A percentile compares a stretch with the other conserved stretches of the same genome.
phyloP scores from a whole-genome alignment of 2,113 vertebrate species.

The Aegotheles bennettii region DNA sequence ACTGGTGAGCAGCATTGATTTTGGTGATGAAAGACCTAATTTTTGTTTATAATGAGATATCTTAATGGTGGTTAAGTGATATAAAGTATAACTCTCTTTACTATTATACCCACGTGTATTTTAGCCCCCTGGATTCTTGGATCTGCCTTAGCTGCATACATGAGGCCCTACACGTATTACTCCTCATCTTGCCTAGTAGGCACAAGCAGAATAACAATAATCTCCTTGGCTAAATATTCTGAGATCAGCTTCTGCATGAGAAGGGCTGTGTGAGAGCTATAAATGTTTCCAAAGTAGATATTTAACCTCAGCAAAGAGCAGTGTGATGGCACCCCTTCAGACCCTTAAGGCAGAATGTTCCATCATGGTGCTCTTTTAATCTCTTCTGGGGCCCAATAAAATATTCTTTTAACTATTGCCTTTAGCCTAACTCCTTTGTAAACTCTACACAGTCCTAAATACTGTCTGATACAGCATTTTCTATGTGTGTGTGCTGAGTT shows the following conservation, averaged over 20 bases:
- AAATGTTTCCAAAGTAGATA: neutral
- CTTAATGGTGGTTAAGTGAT: neutral
- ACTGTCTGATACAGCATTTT: neutral
- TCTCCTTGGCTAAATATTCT: neutral
- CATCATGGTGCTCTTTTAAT: neutral
- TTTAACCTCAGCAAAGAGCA: neutral
- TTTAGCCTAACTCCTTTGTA: neutral
- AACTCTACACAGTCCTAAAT: neutral
- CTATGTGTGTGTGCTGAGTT: neutral
- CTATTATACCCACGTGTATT: accelerated
- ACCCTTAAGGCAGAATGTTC: neutral
- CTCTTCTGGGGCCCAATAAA: neutral
- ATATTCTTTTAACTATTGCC: neutral
- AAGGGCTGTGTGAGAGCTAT: neutral
- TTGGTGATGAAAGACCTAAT: neutral
- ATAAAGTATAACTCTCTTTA: neutral
- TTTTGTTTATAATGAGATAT: neutral
- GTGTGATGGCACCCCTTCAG: neutral
- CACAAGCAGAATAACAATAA: neutral
- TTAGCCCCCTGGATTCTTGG: neutral
- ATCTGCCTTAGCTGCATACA: neutral
- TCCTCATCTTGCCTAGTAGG: neutral
- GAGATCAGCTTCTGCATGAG: neutral
- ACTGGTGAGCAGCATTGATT: neutral
- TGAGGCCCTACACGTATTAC: accelerated